phyloP scores from a whole-genome alignment of 2,888 invertebrate species.

The Nephrocerus scutellatus region DNA sequence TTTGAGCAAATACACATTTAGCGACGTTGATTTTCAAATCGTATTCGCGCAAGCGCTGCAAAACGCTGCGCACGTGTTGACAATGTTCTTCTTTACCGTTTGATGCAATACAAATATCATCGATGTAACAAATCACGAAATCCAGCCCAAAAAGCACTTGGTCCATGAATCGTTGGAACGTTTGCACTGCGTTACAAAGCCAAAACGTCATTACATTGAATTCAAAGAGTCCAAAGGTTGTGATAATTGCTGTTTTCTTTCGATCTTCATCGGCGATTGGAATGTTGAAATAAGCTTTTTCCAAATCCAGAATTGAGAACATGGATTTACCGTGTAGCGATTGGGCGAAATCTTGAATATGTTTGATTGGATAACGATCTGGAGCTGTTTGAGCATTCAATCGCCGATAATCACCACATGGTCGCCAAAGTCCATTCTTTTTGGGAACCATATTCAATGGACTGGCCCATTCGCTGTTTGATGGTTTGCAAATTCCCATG shows the following conservation, averaged over 20 bases:
- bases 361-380: conserved; percentile 18
- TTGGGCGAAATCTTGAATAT: conserved; percentile 16
- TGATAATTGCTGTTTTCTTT: conserved; percentile 29
- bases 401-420: conserved; percentile 19
- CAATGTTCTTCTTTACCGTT: conserved; percentile 14
- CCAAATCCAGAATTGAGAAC: conserved; percentile 19
- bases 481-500: conserved; percentile 20
- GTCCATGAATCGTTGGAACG: conserved; percentile 37
- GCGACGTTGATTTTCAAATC: conserved; percentile 25
- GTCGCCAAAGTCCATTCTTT: conserved; percentile 17
- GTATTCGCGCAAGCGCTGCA: conserved; percentile 23
- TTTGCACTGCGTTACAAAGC: conserved; percentile 34
- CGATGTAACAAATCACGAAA: conserved; percentile 26
- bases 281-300: conserved; percentile 13
- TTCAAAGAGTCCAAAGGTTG: conserved; percentile 39
- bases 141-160: conserved; percentile 26
- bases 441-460: conserved; percentile 21
- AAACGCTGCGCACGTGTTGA: conserved; percentile 18
- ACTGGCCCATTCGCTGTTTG: conserved; percentile 20
- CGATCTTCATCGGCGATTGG: conserved; percentile 16
- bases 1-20: conserved; percentile 21
- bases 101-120: conserved; percentile 20
- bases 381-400: conserved; percentile 18
- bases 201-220: conserved; percentile 35
- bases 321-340: conserved; percentile 12